Conservation (phyloP, 2,888 invertebrate genomes). For the Mycogona germanica region DNA sequence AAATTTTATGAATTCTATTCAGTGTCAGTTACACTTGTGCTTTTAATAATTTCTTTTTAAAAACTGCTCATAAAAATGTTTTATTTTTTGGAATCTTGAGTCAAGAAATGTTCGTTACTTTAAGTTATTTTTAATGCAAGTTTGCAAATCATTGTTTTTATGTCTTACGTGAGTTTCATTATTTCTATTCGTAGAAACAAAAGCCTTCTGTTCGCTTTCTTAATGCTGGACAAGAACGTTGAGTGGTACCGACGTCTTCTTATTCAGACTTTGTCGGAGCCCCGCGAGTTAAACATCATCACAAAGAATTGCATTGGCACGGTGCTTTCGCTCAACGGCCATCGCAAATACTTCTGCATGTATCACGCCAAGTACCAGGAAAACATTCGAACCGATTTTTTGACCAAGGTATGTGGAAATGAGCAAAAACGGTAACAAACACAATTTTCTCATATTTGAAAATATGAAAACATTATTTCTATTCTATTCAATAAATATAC, state of each 20-base stretch:
- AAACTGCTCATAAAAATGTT: background rate
- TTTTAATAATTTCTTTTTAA: too few species aligned
- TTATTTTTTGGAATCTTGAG: background rate
- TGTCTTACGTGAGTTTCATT: constrained; percentile 6
- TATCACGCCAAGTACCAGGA: constrained; percentile 95
- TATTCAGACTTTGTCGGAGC: constrained; percentile 70
- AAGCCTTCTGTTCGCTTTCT: constrained; percentile 86
- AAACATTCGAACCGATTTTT: constrained; percentile 8
- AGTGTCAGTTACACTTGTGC: too few species aligned
- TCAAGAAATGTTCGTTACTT: too few species aligned
- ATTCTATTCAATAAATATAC: too few species aligned
- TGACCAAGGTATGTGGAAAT: background rate
- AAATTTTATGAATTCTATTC: too few species aligned
- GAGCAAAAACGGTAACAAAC: background rate
- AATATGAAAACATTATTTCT: too few species aligned
- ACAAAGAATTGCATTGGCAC: constrained; percentile 94
- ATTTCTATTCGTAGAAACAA: constrained; percentile 58
- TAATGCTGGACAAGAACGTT: constrained; percentile 82
- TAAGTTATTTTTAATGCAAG: background rate
- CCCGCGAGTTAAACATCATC: constrained; percentile 74
- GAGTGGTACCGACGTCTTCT: constrained; percentile 88
- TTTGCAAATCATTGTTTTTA: background rate
- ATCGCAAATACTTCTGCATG: constrained; percentile 95
- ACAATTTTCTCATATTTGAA: background rate
- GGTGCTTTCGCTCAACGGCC: constrained; percentile 89